Conservation (phyloP, 2,888 invertebrate genomes). For the Amorpha juglandis region DNA sequence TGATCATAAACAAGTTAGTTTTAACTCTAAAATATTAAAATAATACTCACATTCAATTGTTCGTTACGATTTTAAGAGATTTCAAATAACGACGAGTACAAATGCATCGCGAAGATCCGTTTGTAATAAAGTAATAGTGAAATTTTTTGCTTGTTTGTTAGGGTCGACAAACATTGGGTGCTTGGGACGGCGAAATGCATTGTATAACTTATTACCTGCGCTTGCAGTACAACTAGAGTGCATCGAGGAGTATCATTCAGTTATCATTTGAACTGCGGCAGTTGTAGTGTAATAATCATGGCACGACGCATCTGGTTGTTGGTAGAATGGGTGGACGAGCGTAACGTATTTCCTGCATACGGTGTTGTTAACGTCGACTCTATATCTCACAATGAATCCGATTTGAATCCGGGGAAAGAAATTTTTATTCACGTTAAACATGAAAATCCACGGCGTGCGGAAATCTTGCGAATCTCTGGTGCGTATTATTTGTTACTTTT, state of each 20-base stretch:
- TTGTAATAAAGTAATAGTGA: conserved; percentile 23
- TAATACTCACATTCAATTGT: conserved; percentile 7
- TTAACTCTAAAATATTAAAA: neutral
- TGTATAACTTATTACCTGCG: conserved; percentile 37
- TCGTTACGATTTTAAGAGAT: neutral
- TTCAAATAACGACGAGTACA: conserved; percentile 9
- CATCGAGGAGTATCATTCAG: conserved; percentile 31
- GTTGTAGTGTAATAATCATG: conserved; percentile 44
- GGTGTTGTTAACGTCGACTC: conserved; percentile 55
- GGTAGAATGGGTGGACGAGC: conserved; percentile 66
- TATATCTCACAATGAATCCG: conserved; percentile 44
- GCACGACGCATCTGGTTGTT: conserved; percentile 59
- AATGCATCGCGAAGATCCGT: neutral
- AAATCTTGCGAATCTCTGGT: conserved; percentile 63
- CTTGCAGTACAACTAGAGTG: conserved; percentile 24
- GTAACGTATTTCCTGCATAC: conserved; percentile 55
- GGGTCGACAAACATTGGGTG: conserved; percentile 42
- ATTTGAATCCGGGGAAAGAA: conserved; percentile 53
- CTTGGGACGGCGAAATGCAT: conserved; percentile 37
- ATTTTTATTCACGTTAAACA: conserved; percentile 50
- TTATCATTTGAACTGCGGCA: conserved; percentile 37
- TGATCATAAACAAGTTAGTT: neutral
- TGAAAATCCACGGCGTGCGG: conserved; percentile 50
- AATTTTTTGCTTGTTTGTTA: conserved; percentile 36
- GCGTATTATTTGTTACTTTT: conserved; percentile 32